Percentiles rank a stretch among this genome's conserved stretches.
Evolutionary conservation across 1,140 invertebrate species (phyloP).

Genomic region (Lordiphosa collinella): DNA sequence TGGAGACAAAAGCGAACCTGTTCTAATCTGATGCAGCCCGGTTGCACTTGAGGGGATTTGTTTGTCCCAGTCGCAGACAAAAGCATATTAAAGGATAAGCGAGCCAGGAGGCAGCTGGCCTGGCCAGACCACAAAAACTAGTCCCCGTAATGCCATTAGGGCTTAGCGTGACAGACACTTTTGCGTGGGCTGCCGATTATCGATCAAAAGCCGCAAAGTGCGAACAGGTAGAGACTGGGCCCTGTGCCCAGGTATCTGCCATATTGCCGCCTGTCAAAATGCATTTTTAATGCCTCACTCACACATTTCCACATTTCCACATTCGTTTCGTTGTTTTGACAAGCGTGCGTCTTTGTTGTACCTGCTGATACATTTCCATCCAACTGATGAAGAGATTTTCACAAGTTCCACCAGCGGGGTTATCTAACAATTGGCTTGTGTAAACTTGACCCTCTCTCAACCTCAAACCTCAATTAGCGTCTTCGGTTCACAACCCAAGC

Average conservation of each 20-base stretch:
- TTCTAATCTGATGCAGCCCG: slow-evolving; percentile 75
- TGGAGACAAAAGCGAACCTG: slow-evolving; percentile 66
- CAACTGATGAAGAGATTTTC: slow-evolving; percentile 56
- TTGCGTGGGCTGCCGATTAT: slow-evolving; percentile 72
- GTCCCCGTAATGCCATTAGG: slow-evolving; percentile 63
- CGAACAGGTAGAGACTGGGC: slow-evolving; percentile 46
- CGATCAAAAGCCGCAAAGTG: slow-evolving; percentile 74
- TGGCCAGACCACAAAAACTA: slow-evolving; percentile 54
- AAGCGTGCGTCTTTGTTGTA: slow-evolving; percentile 53
- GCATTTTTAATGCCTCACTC: slow-evolving; percentile 47
- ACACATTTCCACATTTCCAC: not conserved
- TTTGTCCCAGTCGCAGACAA: slow-evolving; percentile 42
- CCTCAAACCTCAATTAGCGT: slow-evolving; percentile 65
- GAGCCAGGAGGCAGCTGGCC: slow-evolving; percentile 37
- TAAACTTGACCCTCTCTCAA: slow-evolving; percentile 42
- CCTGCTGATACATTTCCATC: slow-evolving; percentile 19
- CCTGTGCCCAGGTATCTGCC: not conserved
- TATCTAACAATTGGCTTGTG: slow-evolving; percentile 65
- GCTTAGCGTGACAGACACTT: slow-evolving; percentile 63
- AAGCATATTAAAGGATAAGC: slow-evolving; percentile 74
- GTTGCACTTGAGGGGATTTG: slow-evolving; percentile 76
- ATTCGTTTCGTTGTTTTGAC: slow-evolving; percentile 56
- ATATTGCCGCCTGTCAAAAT: slow-evolving; percentile 55
- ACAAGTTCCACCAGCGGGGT: slow-evolving; percentile 56
- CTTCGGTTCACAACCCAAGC: slow-evolving; percentile 9